Base-by-base conservation (phyloP, 92 coral and sea anemone genomes). In the Paragorgia papillata region DNA sequence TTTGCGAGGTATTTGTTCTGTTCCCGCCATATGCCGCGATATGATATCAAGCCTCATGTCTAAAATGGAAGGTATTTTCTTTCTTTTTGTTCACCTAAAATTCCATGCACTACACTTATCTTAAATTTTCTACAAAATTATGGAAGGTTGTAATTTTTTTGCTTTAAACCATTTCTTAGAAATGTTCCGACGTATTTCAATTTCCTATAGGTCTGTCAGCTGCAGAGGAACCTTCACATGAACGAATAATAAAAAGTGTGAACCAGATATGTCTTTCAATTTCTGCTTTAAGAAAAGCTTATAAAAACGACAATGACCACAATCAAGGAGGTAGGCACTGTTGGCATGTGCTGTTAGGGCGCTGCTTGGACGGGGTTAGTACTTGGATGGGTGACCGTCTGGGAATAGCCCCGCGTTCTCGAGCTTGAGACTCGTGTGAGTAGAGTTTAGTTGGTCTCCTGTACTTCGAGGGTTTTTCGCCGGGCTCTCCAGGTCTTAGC, bases 161-260 rank as follows among this genome's bases (percentile, higher is more conserved):
- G 53, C 15, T 7, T 15, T 2, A 46, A 6, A 15, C 53, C 9
- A 46, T 46, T 46, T 6, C 53, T 46, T 46, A 46, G 15, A 37
- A 46, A 46, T 46, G 12, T 37, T 12, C 6, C 15, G 53, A 41
- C 46, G 14, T 28, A 3, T 68, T 68, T 26, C 1, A 7, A 21
- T 44, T 20, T 0, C 2, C 59, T 43, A n/a, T n/a, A 68, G 75
- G 63, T 54, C 43, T 71, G 1, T 71, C 78, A 2, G 27, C 49
- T 14, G 39, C 20, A 1, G 78, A 71, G 22, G 78, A 28, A 33
- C 78, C 78, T 17, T 71, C 54, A n/a, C 78, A 71, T 29, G 78
- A 71, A 71, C 28, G 78, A 55, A 71, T 55, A n/a, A 55, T 71
- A 24, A 20, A 71, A 29, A 71, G 78, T 41, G 78, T 71, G 3